Percentiles rank a stretch among this genome's conserved stretches.
Conservation (phyloP, 2,888 invertebrate genomes). For the Tinea pellionella region DNA sequence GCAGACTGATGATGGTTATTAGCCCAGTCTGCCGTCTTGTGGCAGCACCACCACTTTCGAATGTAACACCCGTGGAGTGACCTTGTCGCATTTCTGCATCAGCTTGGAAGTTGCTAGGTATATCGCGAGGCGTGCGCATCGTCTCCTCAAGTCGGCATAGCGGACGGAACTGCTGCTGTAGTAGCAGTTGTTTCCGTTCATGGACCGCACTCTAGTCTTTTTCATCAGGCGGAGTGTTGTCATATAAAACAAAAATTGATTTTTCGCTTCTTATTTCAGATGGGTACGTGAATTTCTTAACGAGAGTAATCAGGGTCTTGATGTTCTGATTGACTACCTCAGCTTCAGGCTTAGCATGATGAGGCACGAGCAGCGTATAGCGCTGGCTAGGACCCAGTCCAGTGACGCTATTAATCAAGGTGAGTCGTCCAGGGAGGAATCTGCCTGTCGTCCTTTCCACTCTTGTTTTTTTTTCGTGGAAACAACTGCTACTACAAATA, state of each 20-base stretch:
- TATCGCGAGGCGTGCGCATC: no score
- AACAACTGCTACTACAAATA: no score
- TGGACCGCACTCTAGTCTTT: not conserved
- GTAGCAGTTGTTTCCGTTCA: no score
- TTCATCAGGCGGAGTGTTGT: constrained; percentile 16
- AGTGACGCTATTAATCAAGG: constrained; percentile 78
- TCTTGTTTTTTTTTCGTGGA: not conserved
- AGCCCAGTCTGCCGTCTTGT: no score
- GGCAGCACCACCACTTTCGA: no score
- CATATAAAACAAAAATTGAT: constrained; percentile 14
- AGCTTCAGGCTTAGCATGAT: constrained; percentile 95
- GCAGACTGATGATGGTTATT: no score
- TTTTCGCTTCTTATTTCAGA: constrained; percentile 53
- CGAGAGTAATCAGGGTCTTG: constrained; percentile 95
- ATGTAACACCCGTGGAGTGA: no score
- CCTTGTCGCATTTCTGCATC: no score
- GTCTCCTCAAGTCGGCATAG: no score
- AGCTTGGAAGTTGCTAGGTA: no score
- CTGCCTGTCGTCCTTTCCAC: no score
- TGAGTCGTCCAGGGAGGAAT: constrained; percentile 30
- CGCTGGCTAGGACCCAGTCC: constrained; percentile 80
- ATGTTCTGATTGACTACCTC: constrained; percentile 97
- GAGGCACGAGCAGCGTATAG: constrained; percentile 87
- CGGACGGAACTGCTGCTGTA: no score
- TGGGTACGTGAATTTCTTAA: constrained; percentile 99